Conservation (phyloP, 1,140 invertebrate species). For the Drosophila lacteicornis region DNA sequence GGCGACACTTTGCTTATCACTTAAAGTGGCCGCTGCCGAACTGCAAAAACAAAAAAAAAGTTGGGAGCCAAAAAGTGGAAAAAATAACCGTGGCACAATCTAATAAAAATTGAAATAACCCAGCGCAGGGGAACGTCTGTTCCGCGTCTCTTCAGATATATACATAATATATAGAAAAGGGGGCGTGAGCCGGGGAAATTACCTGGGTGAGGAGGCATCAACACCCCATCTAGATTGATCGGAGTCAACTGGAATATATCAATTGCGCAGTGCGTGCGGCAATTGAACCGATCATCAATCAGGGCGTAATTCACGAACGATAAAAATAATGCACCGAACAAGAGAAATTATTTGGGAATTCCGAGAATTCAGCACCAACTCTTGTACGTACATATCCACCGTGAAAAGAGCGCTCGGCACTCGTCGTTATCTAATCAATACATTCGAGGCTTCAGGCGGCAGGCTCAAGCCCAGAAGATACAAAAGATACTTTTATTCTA, state of each 20-base stretch:
- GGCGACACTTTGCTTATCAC: conserved; percentile 74
- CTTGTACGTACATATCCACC: neutral
- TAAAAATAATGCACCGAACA: conserved; percentile 50
- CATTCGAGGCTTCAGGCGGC: neutral
- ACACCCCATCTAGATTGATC: conserved; percentile 33
- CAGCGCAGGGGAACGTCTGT: neutral
- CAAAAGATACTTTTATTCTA: conserved; percentile 11
- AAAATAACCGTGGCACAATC: conserved; percentile 45
- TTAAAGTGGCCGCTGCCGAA: conserved; percentile 66
- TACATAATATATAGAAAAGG: neutral
- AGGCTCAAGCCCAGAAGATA: conserved; percentile 23
- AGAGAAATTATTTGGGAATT: conserved; percentile 36
- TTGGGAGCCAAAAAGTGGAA: conserved; percentile 28
- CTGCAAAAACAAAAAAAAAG: conserved; percentile 30
- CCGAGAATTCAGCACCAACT: conserved; percentile 18
- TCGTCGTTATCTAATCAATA: conserved; percentile 29
- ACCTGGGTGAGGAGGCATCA: conserved; percentile 29
- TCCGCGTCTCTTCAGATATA: conserved; percentile 1
- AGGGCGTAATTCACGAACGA: conserved; percentile 30
- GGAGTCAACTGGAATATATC: conserved; percentile 47
- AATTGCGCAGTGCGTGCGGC: conserved; percentile 43
- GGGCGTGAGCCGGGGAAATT: conserved; percentile 31
- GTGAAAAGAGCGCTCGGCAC: neutral
- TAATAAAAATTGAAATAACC: conserved; percentile 53
- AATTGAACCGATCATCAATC: conserved; percentile 51